A percentile compares a stretch with the other conserved stretches of the same genome.
Evolutionary conservation across 2,797 vertebrate genomes (phyloP).

Genomic region (Oreochromis mossambicus): DNA sequence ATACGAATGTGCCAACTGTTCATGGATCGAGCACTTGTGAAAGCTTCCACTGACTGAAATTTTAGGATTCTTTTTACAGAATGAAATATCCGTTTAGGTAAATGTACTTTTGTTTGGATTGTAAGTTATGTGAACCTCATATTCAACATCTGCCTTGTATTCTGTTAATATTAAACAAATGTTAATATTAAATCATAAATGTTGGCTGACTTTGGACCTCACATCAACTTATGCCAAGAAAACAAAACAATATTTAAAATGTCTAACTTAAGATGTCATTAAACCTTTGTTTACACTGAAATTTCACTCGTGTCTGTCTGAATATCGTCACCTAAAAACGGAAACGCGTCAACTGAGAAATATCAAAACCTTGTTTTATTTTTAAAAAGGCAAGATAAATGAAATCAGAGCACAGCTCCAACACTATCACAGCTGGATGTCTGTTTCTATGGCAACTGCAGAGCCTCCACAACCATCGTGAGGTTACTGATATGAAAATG

Average conservation of each 20-base stretch:
- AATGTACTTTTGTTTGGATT: background rate
- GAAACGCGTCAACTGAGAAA: background rate
- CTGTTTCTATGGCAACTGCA: slow-evolving; percentile 48
- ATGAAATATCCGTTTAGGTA: background rate
- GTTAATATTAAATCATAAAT: background rate
- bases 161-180: background rate
- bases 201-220: slow-evolving; percentile 29
- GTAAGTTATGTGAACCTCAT: background rate
- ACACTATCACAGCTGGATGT: slow-evolving; percentile 7
- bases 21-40: background rate
- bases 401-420: slow-evolving; percentile 63
- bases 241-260: slow-evolving; percentile 57
- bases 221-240: slow-evolving; percentile 58
- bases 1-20: background rate
- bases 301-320: background rate
- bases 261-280: slow-evolving; percentile 66
- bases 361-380: slow-evolving; percentile 44
- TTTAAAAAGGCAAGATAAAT: background rate
- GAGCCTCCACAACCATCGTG: background rate
- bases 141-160: background rate
- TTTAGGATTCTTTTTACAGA: background rate
- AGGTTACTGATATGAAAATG: background rate
- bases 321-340: background rate
- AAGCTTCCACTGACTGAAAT: background rate
- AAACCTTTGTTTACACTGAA: slow-evolving; percentile 48